Conservation (phyloP, 2,888 invertebrate genomes). For the Leistus spinibarbis region DNA sequence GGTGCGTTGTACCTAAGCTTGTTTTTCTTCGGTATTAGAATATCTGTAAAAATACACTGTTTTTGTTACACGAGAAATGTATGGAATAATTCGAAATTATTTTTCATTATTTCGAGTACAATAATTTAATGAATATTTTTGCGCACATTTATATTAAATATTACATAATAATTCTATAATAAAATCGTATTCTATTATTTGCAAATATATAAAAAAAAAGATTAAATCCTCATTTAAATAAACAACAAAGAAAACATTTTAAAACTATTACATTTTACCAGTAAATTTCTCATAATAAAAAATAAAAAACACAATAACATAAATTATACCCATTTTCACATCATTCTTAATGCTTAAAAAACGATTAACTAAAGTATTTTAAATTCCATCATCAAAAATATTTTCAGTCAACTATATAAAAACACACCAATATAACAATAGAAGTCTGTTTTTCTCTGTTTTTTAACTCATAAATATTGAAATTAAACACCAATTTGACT, state of each 20-base stretch:
- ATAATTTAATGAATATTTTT: not conserved
- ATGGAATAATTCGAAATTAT: too few species aligned
- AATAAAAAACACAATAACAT: too few species aligned
- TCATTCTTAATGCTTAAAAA: not conserved
- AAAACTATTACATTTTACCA: too few species aligned
- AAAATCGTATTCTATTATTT: not conserved
- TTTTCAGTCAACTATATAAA: not conserved
- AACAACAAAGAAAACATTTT: too few species aligned
- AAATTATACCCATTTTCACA: too few species aligned
- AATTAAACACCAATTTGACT: constrained; percentile 6
- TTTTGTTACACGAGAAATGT: too few species aligned
- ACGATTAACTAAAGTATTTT: not conserved
- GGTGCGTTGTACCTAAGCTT: too few species aligned
- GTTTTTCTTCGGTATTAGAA: too few species aligned
- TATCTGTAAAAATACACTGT: too few species aligned
- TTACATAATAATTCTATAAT: not conserved
- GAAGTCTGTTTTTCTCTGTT: not conserved
- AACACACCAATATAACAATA: not conserved
- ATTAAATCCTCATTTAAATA: too few species aligned
- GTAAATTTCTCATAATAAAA: too few species aligned
- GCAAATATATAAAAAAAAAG: not conserved
- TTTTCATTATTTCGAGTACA: not conserved
- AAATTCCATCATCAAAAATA: not conserved
- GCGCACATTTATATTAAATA: not conserved
- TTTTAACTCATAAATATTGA: not conserved